These are phyloP conservation scores for Cichlasoma orientale DNA, from an alignment of 2,797 vertebrate species.

Conservation along the genomic window DNA sequence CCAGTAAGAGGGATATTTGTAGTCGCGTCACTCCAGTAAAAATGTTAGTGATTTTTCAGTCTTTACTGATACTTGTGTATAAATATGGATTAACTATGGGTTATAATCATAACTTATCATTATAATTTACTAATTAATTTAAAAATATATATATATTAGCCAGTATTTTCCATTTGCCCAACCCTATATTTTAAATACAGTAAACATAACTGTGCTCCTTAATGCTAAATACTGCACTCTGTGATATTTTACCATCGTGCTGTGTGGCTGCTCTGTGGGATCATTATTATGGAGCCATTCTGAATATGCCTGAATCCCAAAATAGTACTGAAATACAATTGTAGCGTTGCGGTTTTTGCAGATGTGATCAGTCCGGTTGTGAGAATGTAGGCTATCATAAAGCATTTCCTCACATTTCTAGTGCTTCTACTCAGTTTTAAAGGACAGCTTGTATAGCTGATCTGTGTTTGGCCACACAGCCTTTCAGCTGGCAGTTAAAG, in stretches of 20 bases:
- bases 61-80: neutral
- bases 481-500: neutral
- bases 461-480: neutral
- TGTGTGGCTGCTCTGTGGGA: constrained; percentile 22
- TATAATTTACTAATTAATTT: neutral
- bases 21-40: neutral
- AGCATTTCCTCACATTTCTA: neutral
- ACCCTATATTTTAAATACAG: neutral
- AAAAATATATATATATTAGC: neutral
- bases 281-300: constrained; percentile 12
- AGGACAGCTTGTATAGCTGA: constrained; percentile 5
- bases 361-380: constrained; percentile 26
- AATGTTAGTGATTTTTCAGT: neutral
- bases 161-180: too few species aligned
- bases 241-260: neutral
- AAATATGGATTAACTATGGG: neutral
- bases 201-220: neutral
- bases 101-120: neutral
- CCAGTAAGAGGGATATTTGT: constrained; percentile 14
- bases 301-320: constrained; percentile 18
- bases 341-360: constrained; percentile 18
- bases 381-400: constrained; percentile 3
- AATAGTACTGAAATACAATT: constrained; percentile 18
- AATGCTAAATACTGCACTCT: neutral
- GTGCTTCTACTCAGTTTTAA: constrained; percentile 5